Evolutionary conservation across 2,888 invertebrate genomes (phyloP), one percentile per base, ranked within the genome.

Genomic region (Eristalis tenax): DNA sequence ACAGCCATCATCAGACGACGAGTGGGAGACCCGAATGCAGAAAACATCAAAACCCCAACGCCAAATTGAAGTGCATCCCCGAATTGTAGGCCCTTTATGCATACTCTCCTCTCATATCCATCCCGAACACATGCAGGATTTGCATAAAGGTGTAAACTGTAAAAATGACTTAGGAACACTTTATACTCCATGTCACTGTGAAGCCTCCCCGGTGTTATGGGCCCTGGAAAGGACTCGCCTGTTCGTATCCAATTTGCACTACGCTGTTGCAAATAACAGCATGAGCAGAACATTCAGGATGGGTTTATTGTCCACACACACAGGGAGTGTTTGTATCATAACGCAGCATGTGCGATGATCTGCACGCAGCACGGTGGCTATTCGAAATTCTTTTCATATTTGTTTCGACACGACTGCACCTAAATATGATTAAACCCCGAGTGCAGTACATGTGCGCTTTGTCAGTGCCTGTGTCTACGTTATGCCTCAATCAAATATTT

Each of bases 101-200:
- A 73, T 22, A 22, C 56, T 22, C 43, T 18, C 64, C 64, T 59
- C 50, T 63, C 40, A 74, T 43, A 71, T 18, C 69, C 61, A 43
- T 66, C 65, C 64, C 26, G 65, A 79, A 71, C 71, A 83, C 66
- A 83, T 59, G 88, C 89, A 90, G 86, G 90, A 92, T 92, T 92
- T 92, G 92, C 92, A 92, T 92, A 92, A 92, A 91, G 90, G 90
- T 90, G 90, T 90, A 90, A 90, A 89, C 90, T 89, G 89, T 80
- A 88, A 90, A 89, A 89, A 88, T 83, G 80, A 88, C 88, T 88
- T 88, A 84, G 71, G 73, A 84, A 88, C 88, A 88, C 88, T 81
- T 88, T 88, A 81, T 84, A 77, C 74, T 43, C 74, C 73, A 76
- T 83, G 84, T 88, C 75, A 73, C 63, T 80, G 73, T 57, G 43